Evolutionary conservation across 1,140 invertebrate genomes (phyloP).

Genomic region (Habropoda laboriosa): DNA sequence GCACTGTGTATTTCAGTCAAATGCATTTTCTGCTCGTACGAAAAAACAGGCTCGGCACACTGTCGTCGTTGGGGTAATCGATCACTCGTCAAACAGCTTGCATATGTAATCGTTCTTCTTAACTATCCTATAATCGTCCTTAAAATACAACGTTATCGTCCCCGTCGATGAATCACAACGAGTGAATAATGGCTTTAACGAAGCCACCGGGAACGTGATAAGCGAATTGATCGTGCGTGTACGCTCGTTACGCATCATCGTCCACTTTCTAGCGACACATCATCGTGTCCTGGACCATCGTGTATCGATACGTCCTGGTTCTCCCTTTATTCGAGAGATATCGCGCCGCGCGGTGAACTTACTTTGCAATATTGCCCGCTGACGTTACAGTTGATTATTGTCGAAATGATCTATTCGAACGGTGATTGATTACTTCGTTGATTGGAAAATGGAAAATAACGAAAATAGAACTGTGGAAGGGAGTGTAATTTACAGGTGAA

Average conservation of each 20-base stretch:
- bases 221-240: constrained; percentile 15
- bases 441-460: background rate
- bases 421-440: background rate
- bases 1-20: constrained; percentile 6
- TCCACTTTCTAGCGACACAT: constrained; percentile 18
- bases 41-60: constrained; percentile 19
- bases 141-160: constrained; percentile 17
- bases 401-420: background rate
- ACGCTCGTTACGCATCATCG: background rate
- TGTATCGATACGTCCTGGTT: constrained; percentile 33
- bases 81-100: background rate
- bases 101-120: background rate
- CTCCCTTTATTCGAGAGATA: constrained; percentile 14
- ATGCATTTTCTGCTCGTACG: constrained; percentile 13
- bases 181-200: constrained; percentile 41
- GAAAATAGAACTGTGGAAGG: background rate
- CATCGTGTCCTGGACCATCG: background rate
- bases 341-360: background rate
- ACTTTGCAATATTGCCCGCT: background rate
- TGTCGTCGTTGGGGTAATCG: constrained; percentile 27
- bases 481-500: too few species aligned
- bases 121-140: constrained; percentile 2
- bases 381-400: background rate
- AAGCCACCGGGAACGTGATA: constrained; percentile 36
- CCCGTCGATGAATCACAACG: constrained; percentile 12